Evolutionary conservation across 2,113 vertebrate genomes (phyloP).

Genomic region (Caranx ignobilis): DNA sequence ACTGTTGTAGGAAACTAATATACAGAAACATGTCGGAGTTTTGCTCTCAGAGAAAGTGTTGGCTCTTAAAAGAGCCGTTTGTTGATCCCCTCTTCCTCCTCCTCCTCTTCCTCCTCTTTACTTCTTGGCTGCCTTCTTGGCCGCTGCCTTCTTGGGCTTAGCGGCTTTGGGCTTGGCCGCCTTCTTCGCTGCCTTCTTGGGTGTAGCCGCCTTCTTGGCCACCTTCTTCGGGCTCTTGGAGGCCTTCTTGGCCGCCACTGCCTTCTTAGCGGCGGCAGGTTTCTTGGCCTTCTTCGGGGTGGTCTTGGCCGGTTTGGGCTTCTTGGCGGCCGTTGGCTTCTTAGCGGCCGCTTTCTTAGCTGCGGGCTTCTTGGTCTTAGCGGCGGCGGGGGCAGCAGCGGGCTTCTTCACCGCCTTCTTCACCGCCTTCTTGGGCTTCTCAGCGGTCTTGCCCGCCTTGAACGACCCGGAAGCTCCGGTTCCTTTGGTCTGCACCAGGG

Average conservation of each 20-base stretch:
- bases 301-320: not conserved
- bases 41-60: not conserved
- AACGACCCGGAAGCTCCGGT: conserved; percentile 28
- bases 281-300: not conserved
- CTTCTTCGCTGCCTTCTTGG: conserved; percentile 1
- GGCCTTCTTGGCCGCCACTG: not conserved
- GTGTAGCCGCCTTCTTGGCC: not conserved
- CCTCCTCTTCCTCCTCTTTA: not conserved
- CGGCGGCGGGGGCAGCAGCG: not conserved
- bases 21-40: too few relatives aligned
- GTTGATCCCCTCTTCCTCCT: too few relatives aligned
- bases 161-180: not conserved
- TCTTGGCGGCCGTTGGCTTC: not conserved
- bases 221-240: not conserved
- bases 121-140: not conserved
- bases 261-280: not conserved
- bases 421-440: conserved; percentile 15
- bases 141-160: not conserved
- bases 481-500: conserved; percentile 22
- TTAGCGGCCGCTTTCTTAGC: not conserved
- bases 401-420: not conserved
- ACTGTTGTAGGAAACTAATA: too few relatives aligned
- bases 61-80: conserved; percentile 28
- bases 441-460: not conserved
- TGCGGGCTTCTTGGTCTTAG: not conserved